Base-by-base conservation (phyloP, 2,113 vertebrate species). In the Seriola rivoliana region DNA sequence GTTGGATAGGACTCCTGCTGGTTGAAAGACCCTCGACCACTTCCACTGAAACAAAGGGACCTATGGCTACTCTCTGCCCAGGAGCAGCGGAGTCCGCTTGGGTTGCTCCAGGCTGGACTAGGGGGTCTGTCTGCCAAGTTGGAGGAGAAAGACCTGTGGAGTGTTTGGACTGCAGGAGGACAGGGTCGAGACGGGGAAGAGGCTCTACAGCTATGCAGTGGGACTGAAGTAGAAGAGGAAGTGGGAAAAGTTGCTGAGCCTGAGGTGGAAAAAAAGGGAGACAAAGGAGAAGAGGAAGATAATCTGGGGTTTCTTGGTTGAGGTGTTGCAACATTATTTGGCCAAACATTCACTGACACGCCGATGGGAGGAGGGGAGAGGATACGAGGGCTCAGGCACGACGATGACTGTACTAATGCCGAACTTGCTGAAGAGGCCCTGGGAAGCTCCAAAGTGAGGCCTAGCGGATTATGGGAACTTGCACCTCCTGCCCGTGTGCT, bases 321-420 rank as follows among this genome's bases (percentile, higher is more conserved):
- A 65, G 95, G 94, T 0, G 82, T 50, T 5, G 90, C 91, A 23
- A 94, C 82, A 2, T 86, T 73, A 77, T 90, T 80, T 6, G 91
- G 82, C 94, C 92, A 95, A 62, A 86, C 50, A 59, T 90, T 92
- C 21, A 80, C 65, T 1, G 95, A 89, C 46, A 94, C 88, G 4
- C 95, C 95, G 8, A 95, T 95, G 14, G 91, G 93, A 59, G 92
- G 95, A 0, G 95, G 95, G 8, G 95, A 94, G 13, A 92, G 91
- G 11, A 95, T 60, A 21, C 29, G 78, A 8, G 93, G 91, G 48
- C 95, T 95, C 2, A 40, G 46, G n/a, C 85, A 93, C 0, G 85
- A 80, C 3, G 93, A 82, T 11, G 92, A 85, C 32, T 57, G 59
- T 8, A 55, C 68, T 16, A 34, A 65, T 9, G 55, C 42, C 4